These are phyloP conservation scores for Drosophila formosana DNA, from an alignment of 2,888 invertebrate species.

Conservation along the genomic window DNA sequence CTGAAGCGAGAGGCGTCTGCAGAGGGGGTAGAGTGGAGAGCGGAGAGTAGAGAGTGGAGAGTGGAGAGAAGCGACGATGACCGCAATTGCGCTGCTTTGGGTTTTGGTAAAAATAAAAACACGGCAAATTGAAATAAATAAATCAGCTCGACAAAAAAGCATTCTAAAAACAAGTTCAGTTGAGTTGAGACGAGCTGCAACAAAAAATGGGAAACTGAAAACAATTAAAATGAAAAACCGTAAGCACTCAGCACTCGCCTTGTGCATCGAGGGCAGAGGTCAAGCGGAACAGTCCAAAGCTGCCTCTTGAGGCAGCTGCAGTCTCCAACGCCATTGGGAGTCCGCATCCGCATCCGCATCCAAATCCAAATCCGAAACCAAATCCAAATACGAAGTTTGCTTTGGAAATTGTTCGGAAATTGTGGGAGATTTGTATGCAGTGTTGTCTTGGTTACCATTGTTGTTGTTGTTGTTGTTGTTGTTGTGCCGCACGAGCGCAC, in stretches of 20 bases:
- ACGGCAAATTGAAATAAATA: conserved; percentile 76
- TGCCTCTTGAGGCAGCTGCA: background rate
- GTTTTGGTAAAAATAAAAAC: conserved; percentile 56
- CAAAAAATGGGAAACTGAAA: conserved; percentile 52
- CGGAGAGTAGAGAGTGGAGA: background rate
- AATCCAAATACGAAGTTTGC: conserved; percentile 17
- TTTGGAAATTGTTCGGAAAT: conserved; percentile 34
- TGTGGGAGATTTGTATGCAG: conserved; percentile 49
- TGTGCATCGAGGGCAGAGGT: conserved; percentile 7
- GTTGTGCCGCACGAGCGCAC: conserved; percentile 48
- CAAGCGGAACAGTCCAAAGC: conserved; percentile 11
- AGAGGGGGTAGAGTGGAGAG: background rate
- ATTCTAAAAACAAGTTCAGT: conserved; percentile 14
- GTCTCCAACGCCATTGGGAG: background rate
- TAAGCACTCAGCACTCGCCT: conserved; percentile 61
- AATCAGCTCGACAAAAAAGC: conserved; percentile 56
- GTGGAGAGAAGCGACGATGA: conserved; percentile 20
- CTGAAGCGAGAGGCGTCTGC: conserved; percentile 2
- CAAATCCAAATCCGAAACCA: background rate
- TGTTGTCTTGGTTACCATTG: conserved; percentile 3
- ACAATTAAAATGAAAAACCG: conserved; percentile 73
- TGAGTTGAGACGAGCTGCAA: background rate
- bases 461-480: conserved; percentile 17
- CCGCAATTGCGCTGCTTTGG: conserved; percentile 65
- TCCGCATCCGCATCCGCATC: background rate